phyloP scores from a whole-genome alignment of 2,888 invertebrate species.

The Mimumesa dahlbomi region DNA sequence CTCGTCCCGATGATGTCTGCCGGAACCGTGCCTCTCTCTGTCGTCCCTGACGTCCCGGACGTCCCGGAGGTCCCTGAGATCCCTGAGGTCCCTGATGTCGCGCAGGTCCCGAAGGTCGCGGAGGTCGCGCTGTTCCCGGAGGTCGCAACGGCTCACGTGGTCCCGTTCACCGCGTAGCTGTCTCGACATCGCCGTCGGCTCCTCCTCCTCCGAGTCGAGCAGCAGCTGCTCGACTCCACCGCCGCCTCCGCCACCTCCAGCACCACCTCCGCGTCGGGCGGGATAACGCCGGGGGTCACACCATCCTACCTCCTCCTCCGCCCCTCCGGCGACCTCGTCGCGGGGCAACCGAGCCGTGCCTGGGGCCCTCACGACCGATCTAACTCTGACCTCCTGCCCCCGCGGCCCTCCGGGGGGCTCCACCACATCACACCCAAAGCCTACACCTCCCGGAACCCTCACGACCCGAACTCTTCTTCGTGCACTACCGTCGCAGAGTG shows the following conservation, averaged over 20 bases:
- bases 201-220: conserved; percentile 80
- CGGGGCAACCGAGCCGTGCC: conserved; percentile 73
- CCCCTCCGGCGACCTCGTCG: conserved; percentile 82
- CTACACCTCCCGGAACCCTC: conserved; percentile 70
- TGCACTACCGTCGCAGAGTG: conserved; percentile 10
- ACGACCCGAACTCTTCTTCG: conserved; percentile 57
- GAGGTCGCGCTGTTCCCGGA: conserved; percentile 58
- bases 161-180: conserved; percentile 73
- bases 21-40: conserved; percentile 66
- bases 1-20: conserved; percentile 61
- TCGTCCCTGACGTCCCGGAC: conserved; percentile 61
- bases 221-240: conserved; percentile 75
- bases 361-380: conserved; percentile 77
- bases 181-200: conserved; percentile 77
- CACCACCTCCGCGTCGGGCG: conserved; percentile 70
- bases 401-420: conserved; percentile 73
- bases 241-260: conserved; percentile 59
- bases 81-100: conserved; percentile 64
- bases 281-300: conserved; percentile 78
- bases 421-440: conserved; percentile 77
- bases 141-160: conserved; percentile 67
- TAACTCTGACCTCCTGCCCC: conserved; percentile 71
- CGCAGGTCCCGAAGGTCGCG: conserved; percentile 68
- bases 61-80: conserved; percentile 63
- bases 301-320: conserved; percentile 77